Evolutionary conservation across 1,140 invertebrate species (phyloP), one percentile per base, ranked within the genome.

Genomic region (Drosophila nannoptera): DNA sequence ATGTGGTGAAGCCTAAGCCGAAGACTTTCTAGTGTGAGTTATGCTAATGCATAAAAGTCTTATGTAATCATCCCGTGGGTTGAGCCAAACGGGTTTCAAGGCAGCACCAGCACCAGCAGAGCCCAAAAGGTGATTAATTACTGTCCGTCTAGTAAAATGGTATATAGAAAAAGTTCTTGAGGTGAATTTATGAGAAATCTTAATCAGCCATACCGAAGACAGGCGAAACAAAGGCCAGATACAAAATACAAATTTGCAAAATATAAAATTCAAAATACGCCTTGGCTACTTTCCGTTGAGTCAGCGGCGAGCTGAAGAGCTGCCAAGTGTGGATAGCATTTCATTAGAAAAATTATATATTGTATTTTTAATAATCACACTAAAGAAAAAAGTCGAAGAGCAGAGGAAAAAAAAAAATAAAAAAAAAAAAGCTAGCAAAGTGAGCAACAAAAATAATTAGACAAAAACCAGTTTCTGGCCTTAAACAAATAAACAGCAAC

Each of bases 391-490:
- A 66, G 22, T 22, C 22, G 22, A 22, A 22, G 22, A 22, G 22
- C 1, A 22, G 49, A 70, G 52, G 52, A 16, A 58, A 50, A 58
- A 68, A 61, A 55, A 61, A 49, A 9, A 40, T 29, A 48, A 29
- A 49, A 50, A 48, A 50, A 67, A 43, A 56, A 56, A 38, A 59
- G 11, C 50, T 68, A 63, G 68, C 67, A 52, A 59, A 70, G 48
- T 58, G 33, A 66, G 62, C 48, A 65, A 46, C 35, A 48, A 75
- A 78, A 84, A 84, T 84, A 84, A 84, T 84, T 84, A 86, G 81
- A 86, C 73, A 84, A 86, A 74, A 83, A 84, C 80, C 80, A 63
- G 80, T 84, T 84, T 77, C 54, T 56, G 66, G 65, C 63, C 59
- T 60, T 53, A 69, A 64, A 64, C 58, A 64, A 69, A 73, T 49